These are phyloP conservation scores for Hyles lineata DNA, from an alignment of 2,888 invertebrate genomes.

Conservation along the genomic window DNA sequence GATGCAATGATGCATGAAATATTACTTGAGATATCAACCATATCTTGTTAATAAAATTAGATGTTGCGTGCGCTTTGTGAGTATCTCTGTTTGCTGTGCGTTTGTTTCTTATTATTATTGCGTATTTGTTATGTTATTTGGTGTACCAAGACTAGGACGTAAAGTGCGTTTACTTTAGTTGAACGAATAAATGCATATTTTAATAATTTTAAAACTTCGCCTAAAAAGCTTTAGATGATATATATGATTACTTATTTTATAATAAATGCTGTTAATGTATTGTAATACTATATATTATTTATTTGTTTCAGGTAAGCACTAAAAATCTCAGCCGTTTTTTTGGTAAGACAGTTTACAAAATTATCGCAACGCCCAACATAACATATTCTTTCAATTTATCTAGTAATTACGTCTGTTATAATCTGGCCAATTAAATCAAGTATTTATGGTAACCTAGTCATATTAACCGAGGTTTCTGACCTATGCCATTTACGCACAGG, in stretches of 20 bases:
- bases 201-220: too few species aligned
- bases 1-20: neutral
- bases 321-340: neutral
- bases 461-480: too few species aligned
- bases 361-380: too few species aligned
- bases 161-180: too few species aligned
- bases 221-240: too few species aligned
- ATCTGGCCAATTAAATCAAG: neutral
- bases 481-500: too few species aligned
- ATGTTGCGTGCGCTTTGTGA: neutral
- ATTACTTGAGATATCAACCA: neutral
- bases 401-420: neutral
- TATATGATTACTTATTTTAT: too few species aligned
- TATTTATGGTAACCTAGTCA: too few species aligned
- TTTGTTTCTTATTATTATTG: neutral
- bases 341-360: slow-evolving; percentile 10
- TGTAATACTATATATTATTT: slow-evolving; percentile 11
- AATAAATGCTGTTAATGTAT: neutral
- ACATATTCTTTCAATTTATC: neutral
- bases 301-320: slow-evolving; percentile 54
- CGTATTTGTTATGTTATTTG: neutral
- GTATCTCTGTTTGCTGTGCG: neutral
- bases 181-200: too few species aligned
- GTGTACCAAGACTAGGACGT: too few species aligned
- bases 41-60: slow-evolving; percentile 9